Percentiles rank a stretch among this genome's conserved stretches.
Conservation (phyloP, 2,797 vertebrate species). For the Chelon labrosus region DNA sequence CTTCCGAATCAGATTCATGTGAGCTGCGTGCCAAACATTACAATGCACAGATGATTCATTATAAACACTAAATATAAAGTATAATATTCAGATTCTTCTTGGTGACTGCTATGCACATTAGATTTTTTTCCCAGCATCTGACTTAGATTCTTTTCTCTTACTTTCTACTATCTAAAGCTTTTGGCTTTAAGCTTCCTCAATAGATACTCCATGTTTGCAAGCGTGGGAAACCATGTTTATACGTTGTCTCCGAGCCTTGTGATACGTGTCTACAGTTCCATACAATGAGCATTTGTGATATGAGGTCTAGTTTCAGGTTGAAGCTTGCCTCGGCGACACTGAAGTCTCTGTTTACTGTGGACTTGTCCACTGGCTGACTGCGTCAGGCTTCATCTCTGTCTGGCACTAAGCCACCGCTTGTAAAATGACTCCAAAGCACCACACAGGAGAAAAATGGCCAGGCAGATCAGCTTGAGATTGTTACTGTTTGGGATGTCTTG, state of each 20-base stretch:
- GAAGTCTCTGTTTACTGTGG: conserved; percentile 75
- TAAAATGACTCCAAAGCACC: conserved; percentile 71
- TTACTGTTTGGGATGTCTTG: conserved; percentile 45
- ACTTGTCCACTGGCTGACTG: conserved; percentile 63
- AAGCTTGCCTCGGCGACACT: conserved; percentile 62
- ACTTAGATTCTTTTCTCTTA: conserved; percentile 22
- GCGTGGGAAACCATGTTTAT: conserved; percentile 65
- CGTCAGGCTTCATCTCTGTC: conserved; percentile 63
- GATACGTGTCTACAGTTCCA: conserved; percentile 60
- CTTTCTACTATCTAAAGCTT: not conserved
- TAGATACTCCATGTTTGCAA: conserved; percentile 20
- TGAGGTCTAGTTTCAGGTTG: conserved; percentile 68
- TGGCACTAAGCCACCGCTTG: conserved; percentile 74
- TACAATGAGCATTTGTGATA: conserved; percentile 66
- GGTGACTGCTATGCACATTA: conserved; percentile 15
- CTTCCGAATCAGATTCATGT: conserved; percentile 28
- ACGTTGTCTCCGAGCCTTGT: conserved; percentile 39
- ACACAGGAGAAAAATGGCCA: conserved; percentile 55
- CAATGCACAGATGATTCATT: conserved; percentile 63
- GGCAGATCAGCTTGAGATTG: conserved; percentile 50
- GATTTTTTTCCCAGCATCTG: conserved; percentile 20
- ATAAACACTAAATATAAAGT: conserved; percentile 66
- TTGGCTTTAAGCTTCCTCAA: conserved; percentile 10
- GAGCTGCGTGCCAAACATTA: conserved; percentile 47
- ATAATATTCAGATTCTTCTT: conserved; percentile 51